Evolutionary conservation across 2,797 vertebrate species (phyloP), one percentile per base, ranked within the genome.

Genomic region (Aeoliscus strigatus): DNA sequence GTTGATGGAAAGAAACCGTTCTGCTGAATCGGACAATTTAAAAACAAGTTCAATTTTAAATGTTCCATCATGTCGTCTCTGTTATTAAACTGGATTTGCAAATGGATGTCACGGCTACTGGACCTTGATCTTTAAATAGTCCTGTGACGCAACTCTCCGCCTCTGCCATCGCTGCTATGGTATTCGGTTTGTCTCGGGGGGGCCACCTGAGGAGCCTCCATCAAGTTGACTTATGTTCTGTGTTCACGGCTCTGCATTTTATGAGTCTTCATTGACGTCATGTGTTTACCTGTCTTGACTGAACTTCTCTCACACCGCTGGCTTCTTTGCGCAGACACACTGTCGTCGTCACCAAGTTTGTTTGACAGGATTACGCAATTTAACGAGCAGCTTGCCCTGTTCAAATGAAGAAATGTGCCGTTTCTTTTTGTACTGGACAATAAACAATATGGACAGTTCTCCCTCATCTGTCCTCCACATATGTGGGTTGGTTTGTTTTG

Each of bases 401-500:
- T n/a, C n/a, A n/a, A n/a, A n/a, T n/a, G n/a, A n/a, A n/a, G n/a
- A n/a, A n/a, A n/a, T n/a, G n/a, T n/a, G n/a, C n/a, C n/a, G n/a
- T n/a, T n/a, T n/a, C n/a, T n/a, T n/a, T n/a, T n/a, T 21, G 18
- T 21, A 6, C 6, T 21, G 18, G 3, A 21, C 18, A 27, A 32
- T 9, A 1, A 12, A 33, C 6, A 12, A 15, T 10, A 31, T 8
- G 12, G n/a, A 26, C 9, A 10, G 8, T 14, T 13, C 51, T 14
- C 2, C 48, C 47, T 42, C 47, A 31, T 43, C 21, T 35, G 37
- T 45, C 34, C 40, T 26, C 14, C 25, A 11, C 51, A 34, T 37
- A 23, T 2, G 10, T 11, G 41, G 61, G 37, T 16, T 44, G 52
- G 38, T 60, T 59, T 55, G 33, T 63, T 59, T 60, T 15, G 31